Percentiles rank a stretch among this genome's conserved stretches.
Conservation (phyloP, 2,888 invertebrate species). For the Thecocarcelia acutangulata region DNA sequence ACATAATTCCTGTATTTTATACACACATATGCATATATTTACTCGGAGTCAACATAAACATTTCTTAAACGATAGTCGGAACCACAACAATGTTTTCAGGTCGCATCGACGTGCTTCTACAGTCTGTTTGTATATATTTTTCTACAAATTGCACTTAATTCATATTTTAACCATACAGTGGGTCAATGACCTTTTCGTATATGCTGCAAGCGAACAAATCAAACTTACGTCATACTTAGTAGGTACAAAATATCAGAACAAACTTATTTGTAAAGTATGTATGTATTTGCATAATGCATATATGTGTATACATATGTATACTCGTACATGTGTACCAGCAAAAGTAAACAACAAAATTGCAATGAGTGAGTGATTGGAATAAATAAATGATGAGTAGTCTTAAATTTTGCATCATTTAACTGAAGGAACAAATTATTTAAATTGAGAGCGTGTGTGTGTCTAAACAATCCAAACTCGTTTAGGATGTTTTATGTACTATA, state of each 20-base stretch:
- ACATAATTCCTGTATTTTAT: too few species aligned
- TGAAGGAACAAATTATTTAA: not conserved
- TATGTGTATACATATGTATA: not conserved
- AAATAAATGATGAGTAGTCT: constrained; percentile 43
- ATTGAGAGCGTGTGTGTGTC: too few species aligned
- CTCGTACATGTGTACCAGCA: not conserved
- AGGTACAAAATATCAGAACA: constrained; percentile 21
- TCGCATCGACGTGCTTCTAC: too few species aligned
- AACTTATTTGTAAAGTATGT: not conserved
- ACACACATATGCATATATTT: not conserved
- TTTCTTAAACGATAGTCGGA: too few species aligned
- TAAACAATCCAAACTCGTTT: too few species aligned
- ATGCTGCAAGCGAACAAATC: constrained; percentile 29
- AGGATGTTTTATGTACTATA: not conserved
- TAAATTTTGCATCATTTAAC: constrained; percentile 18
- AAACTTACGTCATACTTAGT: constrained; percentile 61
- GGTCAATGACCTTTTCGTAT: constrained; percentile 54
- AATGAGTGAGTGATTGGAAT: constrained; percentile 18
- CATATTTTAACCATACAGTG: constrained; percentile 4
- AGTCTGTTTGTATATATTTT: not conserved
- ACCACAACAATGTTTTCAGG: too few species aligned
- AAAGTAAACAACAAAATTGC: constrained; percentile 6
- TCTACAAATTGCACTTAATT: not conserved
- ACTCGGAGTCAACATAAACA: too few species aligned
- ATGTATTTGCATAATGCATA: not conserved